Base-by-base conservation (phyloP, 2,888 invertebrate genomes). In the Amiota minor region DNA sequence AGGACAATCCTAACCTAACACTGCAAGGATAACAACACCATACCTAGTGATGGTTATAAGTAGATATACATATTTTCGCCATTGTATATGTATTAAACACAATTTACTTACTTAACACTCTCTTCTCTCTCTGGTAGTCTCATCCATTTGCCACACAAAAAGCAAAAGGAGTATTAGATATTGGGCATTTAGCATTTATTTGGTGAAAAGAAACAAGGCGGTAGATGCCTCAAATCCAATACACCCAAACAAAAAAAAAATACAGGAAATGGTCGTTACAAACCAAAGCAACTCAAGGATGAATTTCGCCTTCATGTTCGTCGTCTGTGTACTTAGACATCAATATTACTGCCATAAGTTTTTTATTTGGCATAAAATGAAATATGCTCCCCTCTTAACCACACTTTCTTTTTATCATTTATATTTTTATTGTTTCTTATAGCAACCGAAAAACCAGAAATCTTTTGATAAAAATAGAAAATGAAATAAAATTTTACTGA, bases 281-380 rank as follows among this genome's bases (percentile, higher is more conserved):
- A 35, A 35, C 6, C 35, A 35, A 35, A 35, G 35, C 35, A 35
- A 6, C 35, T 35, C 35, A 35, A 6, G 35, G 35, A 35, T 35
- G 35, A 35, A 35, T 8, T 35, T 6, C 35, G 35, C 16, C 9
- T 55, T 18, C 18, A 55, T 55, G 55, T n/a, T 9, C 1, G 16
- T 18, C 18, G 55, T 20, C 18, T 23, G 20, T 20, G 20, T 23
- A 59, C 59, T 59, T 59, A 10, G 84, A 85, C 83, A 86, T 84
- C 85, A 84, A 84, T 85, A 85, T 86, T 86, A 82, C 83, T 86
- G 82, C 84, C 84, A 84, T 84, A 86, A 84, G 84, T 86, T 84
- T 85, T 85, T 83, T 83, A 86, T 84, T 84, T 86, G 86, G 77
- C 84, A 86, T 85, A 85, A 83, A 84, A 83, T 35, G 35, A 35